A percentile compares a stretch with the other conserved stretches of the same genome.
These are phyloP conservation scores for Mythimna albipuncta DNA, from an alignment of 2,888 invertebrate species.

Conservation along the genomic window DNA sequence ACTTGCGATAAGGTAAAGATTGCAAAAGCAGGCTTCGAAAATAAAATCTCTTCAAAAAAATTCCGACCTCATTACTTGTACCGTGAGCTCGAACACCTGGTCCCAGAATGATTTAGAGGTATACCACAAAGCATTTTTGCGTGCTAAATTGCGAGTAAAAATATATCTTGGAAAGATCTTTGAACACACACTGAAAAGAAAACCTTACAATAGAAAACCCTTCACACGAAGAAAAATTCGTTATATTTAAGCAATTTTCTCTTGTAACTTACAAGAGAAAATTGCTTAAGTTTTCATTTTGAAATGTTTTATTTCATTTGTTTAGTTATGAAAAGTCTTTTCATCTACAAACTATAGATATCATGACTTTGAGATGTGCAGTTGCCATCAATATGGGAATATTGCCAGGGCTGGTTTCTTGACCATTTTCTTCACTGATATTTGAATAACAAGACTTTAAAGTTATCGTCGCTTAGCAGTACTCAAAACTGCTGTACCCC, in stretches of 20 bases:
- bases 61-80: background rate
- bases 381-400: too few relatives aligned
- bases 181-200: background rate
- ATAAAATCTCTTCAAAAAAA: background rate
- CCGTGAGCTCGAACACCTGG: conserved; percentile 23
- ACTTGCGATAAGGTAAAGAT: background rate
- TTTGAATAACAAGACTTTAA: background rate
- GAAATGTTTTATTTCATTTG: background rate
- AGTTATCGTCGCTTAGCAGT: background rate
- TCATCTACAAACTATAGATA: background rate
- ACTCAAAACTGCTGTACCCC: background rate
- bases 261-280: background rate
- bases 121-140: background rate
- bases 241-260: background rate
- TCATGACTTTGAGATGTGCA: too few relatives aligned
- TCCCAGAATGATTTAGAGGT: conserved; percentile 9
- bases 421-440: too few relatives aligned
- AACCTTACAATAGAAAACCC: background rate
- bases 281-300: background rate
- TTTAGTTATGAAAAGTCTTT: background rate
- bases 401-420: too few relatives aligned
- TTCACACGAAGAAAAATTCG: conserved; percentile 12
- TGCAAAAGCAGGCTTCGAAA: background rate
- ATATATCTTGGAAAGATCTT: background rate
- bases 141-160: conserved; percentile 4